Conservation (phyloP, 1,140 invertebrate species). For the Drosophila sp. region DNA sequence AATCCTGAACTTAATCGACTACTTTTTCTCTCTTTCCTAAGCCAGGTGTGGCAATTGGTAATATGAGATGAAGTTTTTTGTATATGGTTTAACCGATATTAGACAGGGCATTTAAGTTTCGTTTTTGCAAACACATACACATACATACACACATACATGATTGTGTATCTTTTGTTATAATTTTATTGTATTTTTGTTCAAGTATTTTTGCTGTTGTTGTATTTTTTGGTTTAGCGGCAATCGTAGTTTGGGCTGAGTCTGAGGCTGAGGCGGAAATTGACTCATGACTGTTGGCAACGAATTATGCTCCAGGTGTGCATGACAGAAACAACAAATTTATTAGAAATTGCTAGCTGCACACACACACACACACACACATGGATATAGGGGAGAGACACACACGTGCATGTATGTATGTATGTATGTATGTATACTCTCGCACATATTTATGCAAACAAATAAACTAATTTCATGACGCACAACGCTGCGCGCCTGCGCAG, state of each 20-base stretch:
- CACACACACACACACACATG: slow-evolving; percentile 39
- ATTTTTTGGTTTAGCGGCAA: slow-evolving; percentile 39
- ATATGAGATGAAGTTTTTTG: too few relatives aligned
- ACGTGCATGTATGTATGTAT: slow-evolving; percentile 10
- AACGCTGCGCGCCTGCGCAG: slow-evolving; percentile 74
- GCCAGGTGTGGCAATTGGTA: too few relatives aligned
- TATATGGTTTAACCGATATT: neutral
- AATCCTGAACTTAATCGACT: too few relatives aligned
- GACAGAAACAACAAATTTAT: slow-evolving; percentile 81
- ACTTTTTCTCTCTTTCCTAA: too few relatives aligned
- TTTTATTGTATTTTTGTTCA: slow-evolving; percentile 14
- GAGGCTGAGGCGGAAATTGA: slow-evolving; percentile 76
- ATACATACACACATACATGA: slow-evolving; percentile 8
- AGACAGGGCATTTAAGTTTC: slow-evolving; percentile 14
- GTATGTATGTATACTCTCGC: slow-evolving; percentile 18
- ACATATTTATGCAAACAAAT: slow-evolving; percentile 79
- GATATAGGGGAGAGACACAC: slow-evolving; percentile 1
- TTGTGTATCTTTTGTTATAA: slow-evolving; percentile 8
- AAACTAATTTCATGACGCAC: slow-evolving; percentile 81
- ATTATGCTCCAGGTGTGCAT: slow-evolving; percentile 81
- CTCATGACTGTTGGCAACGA: slow-evolving; percentile 70
- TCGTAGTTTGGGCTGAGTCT: slow-evolving; percentile 43
- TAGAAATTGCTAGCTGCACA: slow-evolving; percentile 69
- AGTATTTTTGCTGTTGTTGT: slow-evolving; percentile 40
- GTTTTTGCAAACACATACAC: neutral